Conservation (phyloP, 2,113 vertebrate genomes). For the Caracal caracal region DNA sequence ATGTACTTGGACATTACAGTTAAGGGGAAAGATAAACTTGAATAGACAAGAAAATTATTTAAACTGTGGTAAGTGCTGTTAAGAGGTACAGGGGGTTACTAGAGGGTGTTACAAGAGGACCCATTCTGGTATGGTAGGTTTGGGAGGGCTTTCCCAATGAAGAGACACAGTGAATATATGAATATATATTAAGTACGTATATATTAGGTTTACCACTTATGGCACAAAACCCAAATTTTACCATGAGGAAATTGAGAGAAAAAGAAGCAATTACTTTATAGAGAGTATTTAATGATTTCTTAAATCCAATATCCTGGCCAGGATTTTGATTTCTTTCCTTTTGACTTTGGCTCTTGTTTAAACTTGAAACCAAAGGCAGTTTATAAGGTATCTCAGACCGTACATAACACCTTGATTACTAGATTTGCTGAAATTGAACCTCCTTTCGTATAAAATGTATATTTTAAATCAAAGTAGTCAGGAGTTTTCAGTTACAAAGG, state of each 20-base stretch:
- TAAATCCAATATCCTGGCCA: neutral
- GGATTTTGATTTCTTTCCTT: constrained; percentile 11
- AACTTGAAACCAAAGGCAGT: neutral
- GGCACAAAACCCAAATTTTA: neutral
- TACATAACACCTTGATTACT: neutral
- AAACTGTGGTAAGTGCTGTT: neutral
- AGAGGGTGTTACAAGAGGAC: neutral
- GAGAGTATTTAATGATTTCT: constrained; percentile 23
- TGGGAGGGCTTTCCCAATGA: neutral
- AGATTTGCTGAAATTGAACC: neutral
- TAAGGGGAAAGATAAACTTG: neutral
- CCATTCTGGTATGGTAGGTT: neutral
- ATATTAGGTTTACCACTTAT: neutral
- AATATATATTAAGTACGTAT: neutral
- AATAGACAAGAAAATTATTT: neutral
- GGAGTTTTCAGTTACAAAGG: constrained; percentile 21
- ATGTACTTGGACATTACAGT: neutral
- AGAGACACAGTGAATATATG: neutral
- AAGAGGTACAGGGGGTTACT: neutral
- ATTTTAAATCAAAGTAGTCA: constrained; percentile 26
- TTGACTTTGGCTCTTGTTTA: neutral
- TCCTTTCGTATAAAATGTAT: neutral
- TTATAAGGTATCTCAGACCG: neutral
- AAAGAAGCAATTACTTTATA: neutral
- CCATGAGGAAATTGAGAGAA: neutral